Evolutionary conservation across 1,140 invertebrate genomes (phyloP).

Genomic region (Drosophila aff.): DNA sequence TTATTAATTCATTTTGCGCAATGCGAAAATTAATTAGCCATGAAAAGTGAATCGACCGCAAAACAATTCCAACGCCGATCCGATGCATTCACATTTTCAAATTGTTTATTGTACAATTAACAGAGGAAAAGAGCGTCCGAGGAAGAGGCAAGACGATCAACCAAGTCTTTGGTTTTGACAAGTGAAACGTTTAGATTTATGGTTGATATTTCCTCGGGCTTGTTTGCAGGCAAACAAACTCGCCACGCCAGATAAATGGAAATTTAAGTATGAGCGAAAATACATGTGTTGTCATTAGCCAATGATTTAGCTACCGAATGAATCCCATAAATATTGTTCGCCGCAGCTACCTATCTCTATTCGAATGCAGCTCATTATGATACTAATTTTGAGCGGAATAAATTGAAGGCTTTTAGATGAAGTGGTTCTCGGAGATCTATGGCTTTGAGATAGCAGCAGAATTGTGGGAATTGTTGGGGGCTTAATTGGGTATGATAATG

Average conservation of each 20-base stretch:
- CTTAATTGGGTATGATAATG: slow-evolving; percentile 19
- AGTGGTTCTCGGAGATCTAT: slow-evolving; percentile 29
- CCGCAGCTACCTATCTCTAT: neutral
- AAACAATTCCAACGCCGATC: slow-evolving; percentile 59
- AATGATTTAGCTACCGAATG: slow-evolving; percentile 67
- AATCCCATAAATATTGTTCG: slow-evolving; percentile 44
- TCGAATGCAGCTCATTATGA: slow-evolving; percentile 30
- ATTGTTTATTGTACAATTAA: slow-evolving; percentile 60
- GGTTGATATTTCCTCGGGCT: slow-evolving; percentile 26
- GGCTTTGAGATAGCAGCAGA: slow-evolving; percentile 17
- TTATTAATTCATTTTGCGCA: slow-evolving; percentile 83
- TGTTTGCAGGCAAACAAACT: slow-evolving; percentile 20
- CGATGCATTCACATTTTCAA: slow-evolving; percentile 63
- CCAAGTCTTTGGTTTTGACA: slow-evolving; percentile 27
- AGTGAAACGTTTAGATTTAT: slow-evolving; percentile 51
- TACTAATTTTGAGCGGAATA: slow-evolving; percentile 18
- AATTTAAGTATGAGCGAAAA: slow-evolving; percentile 54
- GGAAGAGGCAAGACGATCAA: neutral
- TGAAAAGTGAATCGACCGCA: slow-evolving; percentile 82
- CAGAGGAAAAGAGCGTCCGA: neutral
- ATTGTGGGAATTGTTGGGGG: slow-evolving; percentile 6
- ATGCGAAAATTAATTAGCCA: slow-evolving; percentile 84
- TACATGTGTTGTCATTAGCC: slow-evolving; percentile 68
- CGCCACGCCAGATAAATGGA: slow-evolving; percentile 28
- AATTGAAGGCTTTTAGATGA: slow-evolving; percentile 20